Evolutionary conservation across 2,888 invertebrate genomes (phyloP), one percentile per base, ranked within the genome.

Genomic region (Leistus spinibarbis): DNA sequence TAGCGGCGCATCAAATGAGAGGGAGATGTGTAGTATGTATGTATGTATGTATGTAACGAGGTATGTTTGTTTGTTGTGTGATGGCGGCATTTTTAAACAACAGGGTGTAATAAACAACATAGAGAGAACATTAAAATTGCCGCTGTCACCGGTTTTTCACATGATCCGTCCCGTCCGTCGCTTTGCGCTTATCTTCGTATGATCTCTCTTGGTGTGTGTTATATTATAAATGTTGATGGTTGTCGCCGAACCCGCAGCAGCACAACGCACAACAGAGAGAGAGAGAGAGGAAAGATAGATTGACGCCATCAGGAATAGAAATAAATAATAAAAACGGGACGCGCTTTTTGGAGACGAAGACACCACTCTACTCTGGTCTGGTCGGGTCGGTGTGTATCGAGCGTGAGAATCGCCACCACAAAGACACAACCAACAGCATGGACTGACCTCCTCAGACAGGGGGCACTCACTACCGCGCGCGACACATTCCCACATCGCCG

Each of bases 401-500:
- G 71, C 71, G 71, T 71, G 71, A 71, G 71, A 71, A 71, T 69
- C 56, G 54, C 69, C 69, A 40, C 40, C 40, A 40, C 5, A 40
- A 40, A 40, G 7, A 40, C 40, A 40, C 40, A 40, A 40, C 40
- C 22, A 68, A 22, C 9, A 60, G 56, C 69, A 54, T 22, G 63
- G 64, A 60, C 54, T 71, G 71, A 71, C 71, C 71, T 53, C 71
- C 71, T 53, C 64, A 23, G 63, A 10, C 17, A 54, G 69, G 69
- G 69, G 69, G 69, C 69, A 69, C 13, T n/a, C 69, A 69, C 40
- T 40, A 2, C 40, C 40, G 40, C 40, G 54, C 54, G 69, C 56
- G 69, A 71, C 71, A 71, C 71, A 71, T 71, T 71, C 71, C 71
- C 71, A 40, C 40, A 71, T 70, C 60, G 60, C 60, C 19, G 70